Conservation (phyloP, 1,140 invertebrate genomes). For the Achatina immaculata region DNA sequence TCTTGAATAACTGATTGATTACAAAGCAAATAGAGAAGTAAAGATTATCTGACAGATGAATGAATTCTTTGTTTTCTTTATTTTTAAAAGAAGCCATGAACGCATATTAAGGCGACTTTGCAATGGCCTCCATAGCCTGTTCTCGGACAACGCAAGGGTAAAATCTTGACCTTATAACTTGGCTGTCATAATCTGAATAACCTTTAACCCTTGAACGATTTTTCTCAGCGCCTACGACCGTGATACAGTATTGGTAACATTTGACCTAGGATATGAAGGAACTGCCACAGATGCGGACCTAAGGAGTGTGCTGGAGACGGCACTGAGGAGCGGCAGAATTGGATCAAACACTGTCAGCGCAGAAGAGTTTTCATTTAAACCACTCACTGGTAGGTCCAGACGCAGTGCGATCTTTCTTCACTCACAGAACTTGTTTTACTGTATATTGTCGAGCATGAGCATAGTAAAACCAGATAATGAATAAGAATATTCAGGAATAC, state of each 20-base stretch:
- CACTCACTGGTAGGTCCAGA: conserved; percentile 71
- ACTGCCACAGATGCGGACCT: conserved; percentile 65
- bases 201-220: neutral
- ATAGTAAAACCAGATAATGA: too few relatives aligned
- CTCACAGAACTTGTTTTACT: too few relatives aligned
- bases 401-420: neutral
- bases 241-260: conserved; percentile 57
- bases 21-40: too few relatives aligned
- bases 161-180: neutral
- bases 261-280: conserved; percentile 72
- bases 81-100: too few relatives aligned
- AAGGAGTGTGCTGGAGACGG: conserved; percentile 64
- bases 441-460: too few relatives aligned
- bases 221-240: conserved; percentile 18
- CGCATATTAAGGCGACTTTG: too few relatives aligned
- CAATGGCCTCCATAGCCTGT: too few relatives aligned
- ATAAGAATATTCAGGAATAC: too few relatives aligned
- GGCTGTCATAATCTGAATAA: neutral
- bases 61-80: too few relatives aligned
- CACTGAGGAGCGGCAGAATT: conserved; percentile 62
- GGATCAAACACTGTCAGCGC: conserved; percentile 61
- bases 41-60: too few relatives aligned
- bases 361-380: conserved; percentile 73
- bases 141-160: too few relatives aligned
- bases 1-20: too few relatives aligned